Evolutionary conservation across 2,888 invertebrate genomes (phyloP).

Genomic region (Germaria angustata): DNA sequence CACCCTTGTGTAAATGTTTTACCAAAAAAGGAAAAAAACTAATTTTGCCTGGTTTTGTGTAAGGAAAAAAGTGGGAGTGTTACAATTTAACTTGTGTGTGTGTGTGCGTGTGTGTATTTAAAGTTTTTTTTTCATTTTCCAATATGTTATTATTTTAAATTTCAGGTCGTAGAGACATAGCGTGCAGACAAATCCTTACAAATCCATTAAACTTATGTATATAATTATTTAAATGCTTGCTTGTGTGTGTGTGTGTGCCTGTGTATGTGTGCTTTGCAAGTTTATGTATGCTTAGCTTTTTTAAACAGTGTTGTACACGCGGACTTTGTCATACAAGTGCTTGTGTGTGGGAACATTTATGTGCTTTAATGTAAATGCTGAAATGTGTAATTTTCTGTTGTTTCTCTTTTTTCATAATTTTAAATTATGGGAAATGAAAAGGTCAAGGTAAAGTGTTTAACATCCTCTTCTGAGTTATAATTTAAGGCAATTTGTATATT

Average conservation of each 20-base stretch:
- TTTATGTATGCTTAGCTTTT: constrained; percentile 9
- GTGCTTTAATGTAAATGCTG: background rate
- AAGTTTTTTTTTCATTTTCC: background rate
- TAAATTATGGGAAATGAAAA: background rate
- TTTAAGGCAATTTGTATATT: background rate
- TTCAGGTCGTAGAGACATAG: constrained; percentile 26
- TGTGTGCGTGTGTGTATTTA: background rate
- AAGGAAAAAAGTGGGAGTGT: background rate
- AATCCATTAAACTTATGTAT: constrained; percentile 42
- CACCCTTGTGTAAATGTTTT: background rate
- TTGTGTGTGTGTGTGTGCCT: background rate
- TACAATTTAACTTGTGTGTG: too few species aligned
- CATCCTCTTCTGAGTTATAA: background rate
- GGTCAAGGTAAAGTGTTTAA: constrained; percentile 21
- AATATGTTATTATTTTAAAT: constrained; percentile 33
- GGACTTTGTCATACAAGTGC: background rate
- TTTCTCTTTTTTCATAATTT: background rate
- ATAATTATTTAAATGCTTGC: constrained; percentile 17
- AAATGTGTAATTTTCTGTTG: background rate
- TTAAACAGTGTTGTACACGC: background rate
- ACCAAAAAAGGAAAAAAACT: background rate
- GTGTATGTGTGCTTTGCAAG: constrained; percentile 3
- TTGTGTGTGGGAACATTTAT: background rate
- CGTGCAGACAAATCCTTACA: constrained; percentile 55
- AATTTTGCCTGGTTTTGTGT: background rate